phyloP scores from a whole-genome alignment of 2,888 invertebrate species.

The Drosophila kambysellisi region DNA sequence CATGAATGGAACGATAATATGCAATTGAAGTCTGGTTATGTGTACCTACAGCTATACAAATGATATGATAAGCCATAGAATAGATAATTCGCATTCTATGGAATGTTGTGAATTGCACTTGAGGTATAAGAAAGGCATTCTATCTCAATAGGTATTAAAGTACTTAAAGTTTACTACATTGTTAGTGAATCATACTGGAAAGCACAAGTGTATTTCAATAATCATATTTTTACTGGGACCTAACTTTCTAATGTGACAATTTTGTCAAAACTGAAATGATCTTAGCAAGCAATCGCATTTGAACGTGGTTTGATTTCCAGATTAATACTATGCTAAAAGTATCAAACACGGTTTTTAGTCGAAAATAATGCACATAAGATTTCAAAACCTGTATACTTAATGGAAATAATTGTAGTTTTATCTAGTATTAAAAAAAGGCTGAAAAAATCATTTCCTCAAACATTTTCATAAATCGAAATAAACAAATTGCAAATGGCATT shows the following conservation, averaged over 20 bases:
- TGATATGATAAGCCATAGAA: slow-evolving; percentile 7
- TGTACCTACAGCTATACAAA: slow-evolving; percentile 4
- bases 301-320: neutral
- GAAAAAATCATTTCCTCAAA: neutral
- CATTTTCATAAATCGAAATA: slow-evolving; percentile 12
- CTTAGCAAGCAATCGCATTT: neutral
- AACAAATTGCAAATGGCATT: slow-evolving; percentile 48
- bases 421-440: neutral
- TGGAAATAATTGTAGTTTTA: neutral
- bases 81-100: slow-evolving; percentile 9
- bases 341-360: neutral
- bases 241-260: neutral
- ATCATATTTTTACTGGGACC: neutral
- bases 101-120: slow-evolving; percentile 2
- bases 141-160: neutral
- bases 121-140: neutral
- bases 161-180: neutral
- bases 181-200: neutral
- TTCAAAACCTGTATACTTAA: neutral
- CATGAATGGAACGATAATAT: slow-evolving; percentile 30
- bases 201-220: neutral
- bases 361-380: neutral
- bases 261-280: neutral
- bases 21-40: slow-evolving; percentile 11
- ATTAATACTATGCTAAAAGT: neutral